These are phyloP conservation scores for Bedellia somnulentella DNA, from an alignment of 2,888 invertebrate genomes.

Conservation along the genomic window DNA sequence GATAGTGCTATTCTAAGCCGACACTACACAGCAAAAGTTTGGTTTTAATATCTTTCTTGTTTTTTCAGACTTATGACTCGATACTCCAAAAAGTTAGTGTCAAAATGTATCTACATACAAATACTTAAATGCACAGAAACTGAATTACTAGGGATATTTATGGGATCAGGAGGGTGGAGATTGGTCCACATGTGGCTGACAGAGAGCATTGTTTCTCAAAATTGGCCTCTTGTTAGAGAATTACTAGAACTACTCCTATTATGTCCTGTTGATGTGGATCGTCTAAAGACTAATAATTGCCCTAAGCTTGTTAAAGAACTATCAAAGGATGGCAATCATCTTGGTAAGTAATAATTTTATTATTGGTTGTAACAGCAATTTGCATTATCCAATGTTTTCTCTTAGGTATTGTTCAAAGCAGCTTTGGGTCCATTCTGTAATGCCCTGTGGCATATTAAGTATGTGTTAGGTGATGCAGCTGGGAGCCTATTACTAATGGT, in stretches of 20 bases:
- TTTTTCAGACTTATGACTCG: conserved; percentile 89
- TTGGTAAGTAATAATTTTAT: conserved; percentile 63
- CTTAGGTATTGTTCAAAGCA: conserved; percentile 6
- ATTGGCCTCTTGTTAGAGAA: conserved; percentile 86
- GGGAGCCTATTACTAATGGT: too few relatives aligned
- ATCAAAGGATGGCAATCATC: conserved; percentile 79
- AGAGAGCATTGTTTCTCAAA: conserved; percentile 80
- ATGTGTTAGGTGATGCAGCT: neutral
- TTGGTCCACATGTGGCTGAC: conserved; percentile 88
- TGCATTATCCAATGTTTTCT: conserved; percentile 4
- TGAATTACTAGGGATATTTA: conserved; percentile 82
- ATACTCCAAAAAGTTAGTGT: conserved; percentile 92
- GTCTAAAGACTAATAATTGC: conserved; percentile 87
- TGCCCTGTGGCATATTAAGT: neutral
- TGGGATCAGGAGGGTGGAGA: conserved; percentile 91
- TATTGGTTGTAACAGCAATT: neutral
- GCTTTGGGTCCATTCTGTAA: conserved; percentile 3
- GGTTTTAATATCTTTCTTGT: too few relatives aligned
- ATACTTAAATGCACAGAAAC: conserved; percentile 86
- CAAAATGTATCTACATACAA: conserved; percentile 93
- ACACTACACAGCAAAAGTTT: too few relatives aligned
- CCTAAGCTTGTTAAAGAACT: conserved; percentile 89
- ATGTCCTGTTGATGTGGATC: conserved; percentile 88
- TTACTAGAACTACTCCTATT: conserved; percentile 80
- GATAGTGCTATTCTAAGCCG: too few relatives aligned